These are phyloP conservation scores for Tipula vernalis DNA, from an alignment of 2,888 invertebrate genomes.

Conservation along the genomic window DNA sequence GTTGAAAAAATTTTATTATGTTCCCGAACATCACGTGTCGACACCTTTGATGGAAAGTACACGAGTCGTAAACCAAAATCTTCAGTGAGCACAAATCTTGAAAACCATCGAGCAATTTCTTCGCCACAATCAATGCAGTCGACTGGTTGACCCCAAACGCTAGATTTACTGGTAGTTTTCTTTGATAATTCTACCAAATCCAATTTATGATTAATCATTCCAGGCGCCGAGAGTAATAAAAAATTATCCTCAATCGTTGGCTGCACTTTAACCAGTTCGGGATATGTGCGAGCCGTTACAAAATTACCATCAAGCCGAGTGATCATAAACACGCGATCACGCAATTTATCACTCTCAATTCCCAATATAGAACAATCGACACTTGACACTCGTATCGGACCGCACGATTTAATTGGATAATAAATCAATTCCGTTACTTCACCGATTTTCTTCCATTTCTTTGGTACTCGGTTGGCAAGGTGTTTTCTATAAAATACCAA, in stretches of 20 bases:
- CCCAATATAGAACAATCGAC: slow-evolving; percentile 44
- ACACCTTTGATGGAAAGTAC: slow-evolving; percentile 39
- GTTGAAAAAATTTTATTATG: slow-evolving; percentile 26
- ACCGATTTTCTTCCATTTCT: slow-evolving; percentile 43
- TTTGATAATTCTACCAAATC: slow-evolving; percentile 35
- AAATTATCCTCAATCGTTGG: slow-evolving; percentile 39
- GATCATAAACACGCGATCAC: slow-evolving; percentile 47
- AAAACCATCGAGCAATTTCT: slow-evolving; percentile 56
- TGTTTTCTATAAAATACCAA: not conserved
- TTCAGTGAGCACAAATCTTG: slow-evolving; percentile 40
- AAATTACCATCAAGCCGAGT: slow-evolving; percentile 43
- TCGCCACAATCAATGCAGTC: slow-evolving; percentile 59
- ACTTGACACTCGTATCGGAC: slow-evolving; percentile 35
- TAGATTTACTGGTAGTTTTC: slow-evolving; percentile 32
- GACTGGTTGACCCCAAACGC: slow-evolving; percentile 44
- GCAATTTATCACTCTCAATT: slow-evolving; percentile 39
- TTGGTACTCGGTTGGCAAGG: not conserved
- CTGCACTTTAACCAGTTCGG: slow-evolving; percentile 41
- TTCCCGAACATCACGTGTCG: slow-evolving; percentile 27
- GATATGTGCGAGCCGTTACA: slow-evolving; percentile 43
- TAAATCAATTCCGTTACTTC: slow-evolving; percentile 40
- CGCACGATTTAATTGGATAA: slow-evolving; percentile 50
- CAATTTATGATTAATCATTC: slow-evolving; percentile 41
- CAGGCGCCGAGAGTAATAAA: slow-evolving; percentile 40
- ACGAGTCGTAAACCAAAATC: slow-evolving; percentile 40